These are phyloP conservation scores for Drosophila macrothrix DNA, from an alignment of 2,888 invertebrate genomes.

Conservation along the genomic window DNA sequence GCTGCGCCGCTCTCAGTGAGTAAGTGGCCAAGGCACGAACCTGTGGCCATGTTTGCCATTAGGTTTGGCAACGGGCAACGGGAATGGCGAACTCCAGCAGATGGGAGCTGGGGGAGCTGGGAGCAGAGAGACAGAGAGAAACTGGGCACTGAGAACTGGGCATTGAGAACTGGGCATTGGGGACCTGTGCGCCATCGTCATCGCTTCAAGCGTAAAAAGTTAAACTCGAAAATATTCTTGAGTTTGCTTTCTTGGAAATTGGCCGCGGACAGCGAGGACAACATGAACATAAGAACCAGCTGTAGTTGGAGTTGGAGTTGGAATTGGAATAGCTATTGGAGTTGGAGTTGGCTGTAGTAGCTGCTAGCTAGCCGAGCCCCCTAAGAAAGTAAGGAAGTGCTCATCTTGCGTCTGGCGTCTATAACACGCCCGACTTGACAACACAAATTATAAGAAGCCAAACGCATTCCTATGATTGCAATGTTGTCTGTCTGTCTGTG, in stretches of 20 bases:
- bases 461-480: slow-evolving; percentile 66
- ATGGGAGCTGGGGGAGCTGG: neutral
- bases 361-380: neutral
- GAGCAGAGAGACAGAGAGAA: neutral
- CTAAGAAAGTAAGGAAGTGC: slow-evolving; percentile 8
- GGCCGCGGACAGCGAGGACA: slow-evolving; percentile 42
- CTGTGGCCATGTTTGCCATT: slow-evolving; percentile 60
- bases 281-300: neutral
- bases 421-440: slow-evolving; percentile 52
- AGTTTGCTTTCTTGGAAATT: slow-evolving; percentile 76
- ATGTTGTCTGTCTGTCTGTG: slow-evolving; percentile 31
- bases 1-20: slow-evolving; percentile 22
- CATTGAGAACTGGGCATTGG: slow-evolving; percentile 3
- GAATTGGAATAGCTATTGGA: no score
- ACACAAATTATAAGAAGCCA: slow-evolving; percentile 70
- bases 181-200: slow-evolving; percentile 11
- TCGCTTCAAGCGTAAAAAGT: slow-evolving; percentile 79
- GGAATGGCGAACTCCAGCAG: neutral
- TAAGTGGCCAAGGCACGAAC: slow-evolving; percentile 54
- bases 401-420: slow-evolving; percentile 42
- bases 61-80: slow-evolving; percentile 41
- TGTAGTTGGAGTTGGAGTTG: neutral
- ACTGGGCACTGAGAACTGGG: neutral
- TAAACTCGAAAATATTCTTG: slow-evolving; percentile 65
- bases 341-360: slow-evolving; percentile 2